These are phyloP conservation scores for Apeltes quadracus DNA, from an alignment of 2,113 vertebrate species.

Conservation along the genomic window DNA sequence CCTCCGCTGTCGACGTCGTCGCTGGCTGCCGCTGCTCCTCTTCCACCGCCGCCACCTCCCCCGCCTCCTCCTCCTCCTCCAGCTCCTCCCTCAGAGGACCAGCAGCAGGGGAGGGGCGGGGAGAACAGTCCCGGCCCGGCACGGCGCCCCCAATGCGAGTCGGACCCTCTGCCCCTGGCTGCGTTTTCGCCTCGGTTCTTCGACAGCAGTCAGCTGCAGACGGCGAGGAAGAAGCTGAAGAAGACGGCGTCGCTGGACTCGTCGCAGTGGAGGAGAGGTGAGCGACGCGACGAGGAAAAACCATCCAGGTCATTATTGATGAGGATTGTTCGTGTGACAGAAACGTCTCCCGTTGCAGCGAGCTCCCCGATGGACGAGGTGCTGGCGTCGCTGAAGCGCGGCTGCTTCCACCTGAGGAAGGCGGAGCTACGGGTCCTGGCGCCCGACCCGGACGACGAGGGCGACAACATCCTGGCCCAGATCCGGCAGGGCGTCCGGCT, in stretches of 20 bases:
- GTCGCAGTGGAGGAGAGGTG: conserved; percentile 92
- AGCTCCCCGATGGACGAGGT: conserved; percentile 99
- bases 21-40: conserved; percentile 64
- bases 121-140: conserved; percentile 53
- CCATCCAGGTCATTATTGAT: no score
- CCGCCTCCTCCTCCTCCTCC: conserved; percentile 38
- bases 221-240: conserved; percentile 92
- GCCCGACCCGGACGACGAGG: conserved; percentile 92
- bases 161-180: conserved; percentile 76
- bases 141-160: conserved; percentile 65
- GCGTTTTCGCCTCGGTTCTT: conserved; percentile 87
- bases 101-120: conserved; percentile 57
- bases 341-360: conserved; percentile 79
- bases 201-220: conserved; percentile 94
- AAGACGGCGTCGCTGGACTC: conserved; percentile 89
- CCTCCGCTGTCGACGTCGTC: conserved; percentile 63
- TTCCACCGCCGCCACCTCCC: conserved; percentile 60
- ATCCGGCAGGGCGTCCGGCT: conserved; percentile 96
- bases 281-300: no score
- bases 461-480: conserved; percentile 97
- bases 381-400: conserved; percentile 94
- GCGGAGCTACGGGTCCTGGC: conserved; percentile 93
- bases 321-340: no score
- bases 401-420: conserved; percentile 96
- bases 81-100: conserved; percentile 64